Evolutionary conservation across 2,888 invertebrate species (phyloP).

Genomic region (Apodemia duryi): DNA sequence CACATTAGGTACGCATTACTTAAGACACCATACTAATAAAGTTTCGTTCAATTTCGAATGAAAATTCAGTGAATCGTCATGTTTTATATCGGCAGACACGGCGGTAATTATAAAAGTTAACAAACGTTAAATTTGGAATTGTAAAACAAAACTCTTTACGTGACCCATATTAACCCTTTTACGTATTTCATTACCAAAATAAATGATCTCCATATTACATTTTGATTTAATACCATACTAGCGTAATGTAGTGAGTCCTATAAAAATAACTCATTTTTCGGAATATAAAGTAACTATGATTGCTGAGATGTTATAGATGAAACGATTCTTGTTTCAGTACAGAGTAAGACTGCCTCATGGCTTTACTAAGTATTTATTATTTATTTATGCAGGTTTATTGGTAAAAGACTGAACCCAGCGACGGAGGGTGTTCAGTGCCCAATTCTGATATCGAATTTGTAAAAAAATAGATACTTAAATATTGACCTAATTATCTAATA

Average conservation of each 20-base stretch:
- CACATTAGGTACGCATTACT: conserved; percentile 3
- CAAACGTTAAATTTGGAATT: neutral
- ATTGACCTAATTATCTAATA: no score
- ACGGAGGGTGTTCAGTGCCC: no score
- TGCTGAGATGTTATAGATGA: no score
- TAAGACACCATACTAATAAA: neutral
- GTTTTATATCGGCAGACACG: neutral
- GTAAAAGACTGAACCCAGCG: no score
- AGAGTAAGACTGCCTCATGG: no score
- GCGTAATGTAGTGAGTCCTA: no score
- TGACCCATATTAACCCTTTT: neutral
- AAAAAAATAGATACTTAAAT: no score
- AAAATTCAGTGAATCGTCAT: conserved; percentile 10
- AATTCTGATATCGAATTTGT: no score
- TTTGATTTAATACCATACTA: neutral
- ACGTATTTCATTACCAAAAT: neutral
- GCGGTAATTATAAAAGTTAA: conserved; percentile 1
- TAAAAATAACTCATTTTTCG: neutral
- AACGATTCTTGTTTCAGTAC: no score
- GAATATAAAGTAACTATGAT: neutral
- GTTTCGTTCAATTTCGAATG: neutral
- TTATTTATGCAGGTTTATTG: no score
- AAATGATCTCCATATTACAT: neutral
- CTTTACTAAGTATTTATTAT: no score
- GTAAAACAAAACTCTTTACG: neutral